A percentile compares a stretch with the other conserved stretches of the same genome.
phyloP scores from a whole-genome alignment of 2,797 vertebrate species.

The Peromyscus attwateri region DNA sequence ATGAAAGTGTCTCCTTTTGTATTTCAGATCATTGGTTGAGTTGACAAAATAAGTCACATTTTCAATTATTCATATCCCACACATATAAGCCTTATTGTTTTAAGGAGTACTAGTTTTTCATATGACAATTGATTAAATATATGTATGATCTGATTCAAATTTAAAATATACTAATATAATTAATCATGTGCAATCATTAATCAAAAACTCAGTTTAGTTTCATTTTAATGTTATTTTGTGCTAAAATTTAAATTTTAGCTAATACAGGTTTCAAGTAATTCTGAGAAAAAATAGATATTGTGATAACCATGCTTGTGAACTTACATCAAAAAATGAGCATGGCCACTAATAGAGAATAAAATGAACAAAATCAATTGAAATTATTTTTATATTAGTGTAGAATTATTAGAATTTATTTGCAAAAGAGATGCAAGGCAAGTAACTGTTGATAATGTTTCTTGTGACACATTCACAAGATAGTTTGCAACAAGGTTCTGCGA shows the following conservation, averaged over 20 bases:
- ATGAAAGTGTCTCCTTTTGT: background rate
- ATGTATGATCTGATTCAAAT: background rate
- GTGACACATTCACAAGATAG: background rate
- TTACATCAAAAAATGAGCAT: slow-evolving; percentile 27
- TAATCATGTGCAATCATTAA: slow-evolving; percentile 8
- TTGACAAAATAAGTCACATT: background rate
- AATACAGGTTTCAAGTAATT: background rate
- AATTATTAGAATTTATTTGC: background rate
- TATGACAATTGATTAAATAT: background rate
- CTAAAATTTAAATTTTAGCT: background rate
- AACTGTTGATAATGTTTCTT: background rate
- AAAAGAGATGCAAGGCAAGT: background rate
- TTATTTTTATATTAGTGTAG: background rate
- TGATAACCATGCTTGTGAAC: background rate
- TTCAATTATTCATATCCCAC: background rate
- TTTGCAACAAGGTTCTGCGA: background rate
- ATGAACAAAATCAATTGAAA: background rate
- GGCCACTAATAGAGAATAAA: slow-evolving; percentile 5
- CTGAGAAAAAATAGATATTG: slow-evolving; percentile 32
- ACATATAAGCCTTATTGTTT: background rate
- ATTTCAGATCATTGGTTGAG: background rate
- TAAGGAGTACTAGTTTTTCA: background rate
- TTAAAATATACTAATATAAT: background rate
- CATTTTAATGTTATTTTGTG: background rate
- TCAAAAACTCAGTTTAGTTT: background rate